Evolutionary conservation across 2,797 vertebrate species (phyloP).

Genomic region (Vespertilio murinus): DNA sequence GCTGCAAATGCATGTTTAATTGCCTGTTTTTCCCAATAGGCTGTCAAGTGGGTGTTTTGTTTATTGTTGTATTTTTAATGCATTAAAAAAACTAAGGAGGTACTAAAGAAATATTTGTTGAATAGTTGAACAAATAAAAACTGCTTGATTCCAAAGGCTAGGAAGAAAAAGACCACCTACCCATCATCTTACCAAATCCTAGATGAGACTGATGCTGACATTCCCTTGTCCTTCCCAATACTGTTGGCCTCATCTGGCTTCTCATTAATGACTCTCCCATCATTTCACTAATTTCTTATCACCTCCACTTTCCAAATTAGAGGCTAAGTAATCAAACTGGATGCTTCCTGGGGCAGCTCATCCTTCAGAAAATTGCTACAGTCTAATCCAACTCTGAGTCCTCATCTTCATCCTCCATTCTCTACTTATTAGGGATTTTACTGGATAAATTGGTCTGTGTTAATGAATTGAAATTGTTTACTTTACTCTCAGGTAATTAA

Average conservation of each 20-base stretch:
- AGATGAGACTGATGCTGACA: neutral
- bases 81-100: neutral
- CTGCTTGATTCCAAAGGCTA: neutral
- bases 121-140: neutral
- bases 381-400: constrained; percentile 63
- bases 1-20: neutral
- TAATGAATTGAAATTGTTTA: constrained; percentile 69
- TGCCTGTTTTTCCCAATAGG: neutral
- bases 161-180: neutral
- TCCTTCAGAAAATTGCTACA: constrained; percentile 54
- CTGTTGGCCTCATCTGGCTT: neutral
- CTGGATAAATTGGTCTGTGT: constrained; percentile 42
- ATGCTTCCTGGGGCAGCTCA: constrained; percentile 33
- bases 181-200: neutral
- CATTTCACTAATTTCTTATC: constrained; percentile 63
- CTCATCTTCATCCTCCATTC: constrained; percentile 38
- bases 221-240: constrained; percentile 19
- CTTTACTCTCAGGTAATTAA: constrained; percentile 72
- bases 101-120: neutral
- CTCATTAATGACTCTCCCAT: constrained; percentile 34
- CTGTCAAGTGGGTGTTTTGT: neutral
- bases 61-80: neutral
- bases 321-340: constrained; percentile 43
- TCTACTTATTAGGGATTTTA: constrained; percentile 61
- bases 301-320: constrained; percentile 59